A percentile compares a stretch with the other conserved stretches of the same genome.
Evolutionary conservation across 2,888 invertebrate genomes (phyloP).

Genomic region (Ecdyonurus torrentis): DNA sequence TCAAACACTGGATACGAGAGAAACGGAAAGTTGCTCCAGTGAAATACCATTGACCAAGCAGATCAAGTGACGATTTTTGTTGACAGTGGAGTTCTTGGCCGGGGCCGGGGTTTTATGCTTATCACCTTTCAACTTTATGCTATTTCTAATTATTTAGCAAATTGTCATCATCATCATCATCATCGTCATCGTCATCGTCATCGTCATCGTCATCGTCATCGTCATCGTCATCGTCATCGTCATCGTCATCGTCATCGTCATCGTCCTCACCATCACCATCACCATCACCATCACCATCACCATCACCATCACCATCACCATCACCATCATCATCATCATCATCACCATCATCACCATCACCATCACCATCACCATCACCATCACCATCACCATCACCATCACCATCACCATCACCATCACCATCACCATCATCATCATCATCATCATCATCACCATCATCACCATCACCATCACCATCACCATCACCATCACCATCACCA

Average conservation of each 20-base stretch:
- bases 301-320: background rate
- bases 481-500: background rate
- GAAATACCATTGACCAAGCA: too few species aligned
- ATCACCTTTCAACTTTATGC: background rate
- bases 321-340: background rate
- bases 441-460: too few species aligned
- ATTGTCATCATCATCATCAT: background rate
- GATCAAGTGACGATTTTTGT: too few species aligned
- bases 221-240: conserved; percentile 1
- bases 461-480: too few species aligned
- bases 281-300: background rate
- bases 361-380: background rate
- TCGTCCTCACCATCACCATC: conserved; percentile 1
- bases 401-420: too few species aligned
- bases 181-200: background rate
- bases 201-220: conserved; percentile 6
- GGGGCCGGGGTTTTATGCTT: too few species aligned
- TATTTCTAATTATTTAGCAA: background rate
- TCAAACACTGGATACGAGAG: too few species aligned
- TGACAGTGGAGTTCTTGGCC: too few species aligned
- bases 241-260: background rate
- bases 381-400: background rate
- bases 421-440: too few species aligned
- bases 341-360: background rate
- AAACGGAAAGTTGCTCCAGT: too few species aligned